Conservation (phyloP, 2,888 invertebrate species). For the Iselma pallidipennis region DNA sequence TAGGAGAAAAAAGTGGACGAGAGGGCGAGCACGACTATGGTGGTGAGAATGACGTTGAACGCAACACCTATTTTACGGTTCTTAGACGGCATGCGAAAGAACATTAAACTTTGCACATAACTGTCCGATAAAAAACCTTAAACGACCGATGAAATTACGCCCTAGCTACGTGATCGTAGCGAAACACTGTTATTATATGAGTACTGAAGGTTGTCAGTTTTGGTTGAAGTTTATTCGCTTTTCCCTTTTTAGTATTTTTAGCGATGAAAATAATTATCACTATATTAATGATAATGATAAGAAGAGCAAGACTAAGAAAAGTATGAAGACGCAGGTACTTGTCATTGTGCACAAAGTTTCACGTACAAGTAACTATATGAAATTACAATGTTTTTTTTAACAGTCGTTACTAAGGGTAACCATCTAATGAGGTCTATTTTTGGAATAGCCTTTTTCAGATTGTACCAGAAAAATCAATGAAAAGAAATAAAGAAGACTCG, state of each 20-base stretch:
- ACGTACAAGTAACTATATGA: too few species aligned
- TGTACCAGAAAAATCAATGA: too few species aligned
- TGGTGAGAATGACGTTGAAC: constrained; percentile 15
- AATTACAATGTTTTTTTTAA: too few species aligned
- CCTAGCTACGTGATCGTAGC: constrained; percentile 32
- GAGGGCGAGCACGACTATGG: constrained; percentile 2
- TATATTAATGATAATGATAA: too few species aligned
- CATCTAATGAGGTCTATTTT: too few species aligned
- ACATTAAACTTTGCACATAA: constrained; percentile 42
- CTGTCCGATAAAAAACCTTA: constrained; percentile 41
- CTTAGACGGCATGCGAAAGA: constrained; percentile 27
- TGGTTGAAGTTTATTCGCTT: not conserved
- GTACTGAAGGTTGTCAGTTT: not conserved
- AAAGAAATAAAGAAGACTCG: too few species aligned
- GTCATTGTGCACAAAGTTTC: too few species aligned
- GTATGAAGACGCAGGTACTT: too few species aligned
- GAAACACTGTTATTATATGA: constrained; percentile 32
- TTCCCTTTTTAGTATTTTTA: not conserved
- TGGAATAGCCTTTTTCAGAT: too few species aligned
- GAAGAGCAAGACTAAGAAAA: too few species aligned
- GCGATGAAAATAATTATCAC: too few species aligned
- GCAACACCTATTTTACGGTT: constrained; percentile 23
- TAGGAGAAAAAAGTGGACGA: not conserved
- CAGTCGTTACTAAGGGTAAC: too few species aligned
- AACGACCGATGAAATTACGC: constrained; percentile 40